A percentile compares a stretch with the other conserved stretches of the same genome.
Conservation (phyloP, 2,888 invertebrate species). For the Escarpia spicata region DNA sequence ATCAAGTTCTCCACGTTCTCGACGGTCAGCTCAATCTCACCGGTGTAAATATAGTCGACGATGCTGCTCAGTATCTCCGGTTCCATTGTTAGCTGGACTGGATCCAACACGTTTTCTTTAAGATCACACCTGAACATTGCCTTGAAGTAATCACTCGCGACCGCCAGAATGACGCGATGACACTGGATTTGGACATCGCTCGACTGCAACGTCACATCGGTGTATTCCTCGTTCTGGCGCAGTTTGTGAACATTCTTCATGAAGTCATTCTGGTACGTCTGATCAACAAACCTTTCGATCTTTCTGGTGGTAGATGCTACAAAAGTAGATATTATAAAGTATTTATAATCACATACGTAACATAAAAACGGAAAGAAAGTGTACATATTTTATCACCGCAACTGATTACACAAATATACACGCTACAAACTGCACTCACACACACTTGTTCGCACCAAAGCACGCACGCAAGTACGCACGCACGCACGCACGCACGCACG, state of each 20-base stretch:
- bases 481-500: too few species aligned
- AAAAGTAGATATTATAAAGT: too few species aligned
- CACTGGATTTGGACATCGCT: constrained; percentile 29
- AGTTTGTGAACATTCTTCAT: constrained; percentile 22
- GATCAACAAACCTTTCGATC: background rate
- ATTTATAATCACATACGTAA: too few species aligned
- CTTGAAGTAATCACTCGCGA: constrained; percentile 35
- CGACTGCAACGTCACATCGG: constrained; percentile 31
- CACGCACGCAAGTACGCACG: too few species aligned
- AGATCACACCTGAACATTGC: constrained; percentile 38
- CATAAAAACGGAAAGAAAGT: too few species aligned
- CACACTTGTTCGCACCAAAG: too few species aligned
- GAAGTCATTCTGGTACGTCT: constrained; percentile 2
- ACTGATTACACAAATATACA: too few species aligned
- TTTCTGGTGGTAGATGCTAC: too few species aligned
- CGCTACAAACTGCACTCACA: too few species aligned
- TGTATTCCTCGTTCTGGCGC: constrained; percentile 26
- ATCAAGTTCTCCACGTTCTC: constrained; percentile 37
- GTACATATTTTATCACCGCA: too few species aligned
- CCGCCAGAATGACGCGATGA: constrained; percentile 35
- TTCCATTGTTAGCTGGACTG: constrained; percentile 17
- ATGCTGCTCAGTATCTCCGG: constrained; percentile 31
- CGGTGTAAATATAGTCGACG: constrained; percentile 39
- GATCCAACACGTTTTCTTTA: constrained; percentile 28
- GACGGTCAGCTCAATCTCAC: constrained; percentile 33